Base-by-base conservation (phyloP, 2,888 invertebrate genomes). In the Artemia sp. region DNA sequence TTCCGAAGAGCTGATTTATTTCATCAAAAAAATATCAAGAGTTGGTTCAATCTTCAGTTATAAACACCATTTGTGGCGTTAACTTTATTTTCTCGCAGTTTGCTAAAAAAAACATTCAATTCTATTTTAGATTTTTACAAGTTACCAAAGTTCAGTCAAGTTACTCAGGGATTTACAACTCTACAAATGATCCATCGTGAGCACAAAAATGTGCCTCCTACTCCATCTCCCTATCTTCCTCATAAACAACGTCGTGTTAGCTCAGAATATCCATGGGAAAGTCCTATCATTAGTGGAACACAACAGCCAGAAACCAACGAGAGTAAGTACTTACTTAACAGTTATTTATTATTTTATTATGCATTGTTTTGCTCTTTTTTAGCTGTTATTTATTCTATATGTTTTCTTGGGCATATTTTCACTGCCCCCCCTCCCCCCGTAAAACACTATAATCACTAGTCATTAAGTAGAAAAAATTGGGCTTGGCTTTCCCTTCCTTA, bases 81-180 rank as follows among this genome's bases (percentile, higher is more conserved):
- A n/a, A 10, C 1, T 19, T 38, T 2, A 6, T 50, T 12, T 67
- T 14, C 24, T 38, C 38, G 9, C 12, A 50, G 10, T 1, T 68
- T 68, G 38, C 8, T 7, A 14, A 24, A 52, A 24, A 52, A 2
- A n/a, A 66, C 52, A 70, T 52, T 66, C 70, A 73, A 72, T 74
- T 38, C 38, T 38, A 38, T 6, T 3, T 51, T 74, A 81, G 82
- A 85, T 72, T 85, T 85, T 69, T 81, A 84, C 74, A 86, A 87
- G 79, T 82, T 86, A 67, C 89, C 89, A 0, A 83, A 83, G 73
- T 88, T 88, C 77, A 85, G 87, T 74, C 82, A 82, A 0, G 76
- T 85, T 1, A 82, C 82, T 8, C 85, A 86, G 76, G 86, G 86
- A 6, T 85, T 86, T 73, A 85, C 86, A 1, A 83, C 85, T 0